Conservation (phyloP, 2,888 invertebrate species). For the Synanthedon myopaeformis region DNA sequence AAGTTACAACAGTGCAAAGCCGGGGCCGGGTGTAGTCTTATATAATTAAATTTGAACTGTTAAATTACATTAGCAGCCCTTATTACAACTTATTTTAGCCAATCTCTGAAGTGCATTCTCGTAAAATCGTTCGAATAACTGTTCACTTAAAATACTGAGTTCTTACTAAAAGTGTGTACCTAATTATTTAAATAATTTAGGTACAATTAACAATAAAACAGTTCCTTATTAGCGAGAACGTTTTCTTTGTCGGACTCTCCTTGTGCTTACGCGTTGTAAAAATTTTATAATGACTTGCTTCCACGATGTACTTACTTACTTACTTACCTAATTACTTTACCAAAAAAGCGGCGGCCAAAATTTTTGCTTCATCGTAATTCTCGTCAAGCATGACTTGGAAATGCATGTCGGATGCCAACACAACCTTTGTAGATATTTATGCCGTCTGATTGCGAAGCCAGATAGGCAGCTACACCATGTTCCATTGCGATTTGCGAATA, state of each 20-base stretch:
- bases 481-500: too few relatives aligned
- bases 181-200: background rate
- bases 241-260: slow-evolving; percentile 15
- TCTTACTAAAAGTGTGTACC: too few relatives aligned
- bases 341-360: slow-evolving; percentile 31
- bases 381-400: slow-evolving; percentile 19
- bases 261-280: slow-evolving; percentile 27
- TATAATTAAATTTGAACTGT: too few relatives aligned
- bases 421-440: slow-evolving; percentile 14
- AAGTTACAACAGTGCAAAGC: background rate
- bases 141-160: too few relatives aligned
- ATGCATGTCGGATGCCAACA: slow-evolving; percentile 17
- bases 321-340: slow-evolving; percentile 33
- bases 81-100: too few relatives aligned
- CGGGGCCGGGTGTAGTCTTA: too few relatives aligned
- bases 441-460: too few relatives aligned
- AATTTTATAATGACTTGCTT: slow-evolving; percentile 37
- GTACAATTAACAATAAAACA: slow-evolving; percentile 4
- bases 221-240: slow-evolving; percentile 9
- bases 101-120: too few relatives aligned
- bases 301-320: slow-evolving; percentile 37
- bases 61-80: too few relatives aligned
- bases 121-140: too few relatives aligned
- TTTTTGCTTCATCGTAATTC: slow-evolving; percentile 36
- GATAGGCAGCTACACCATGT: too few relatives aligned